phyloP scores from a whole-genome alignment of 2,888 invertebrate genomes.

The Hypomecis punctinalis region DNA sequence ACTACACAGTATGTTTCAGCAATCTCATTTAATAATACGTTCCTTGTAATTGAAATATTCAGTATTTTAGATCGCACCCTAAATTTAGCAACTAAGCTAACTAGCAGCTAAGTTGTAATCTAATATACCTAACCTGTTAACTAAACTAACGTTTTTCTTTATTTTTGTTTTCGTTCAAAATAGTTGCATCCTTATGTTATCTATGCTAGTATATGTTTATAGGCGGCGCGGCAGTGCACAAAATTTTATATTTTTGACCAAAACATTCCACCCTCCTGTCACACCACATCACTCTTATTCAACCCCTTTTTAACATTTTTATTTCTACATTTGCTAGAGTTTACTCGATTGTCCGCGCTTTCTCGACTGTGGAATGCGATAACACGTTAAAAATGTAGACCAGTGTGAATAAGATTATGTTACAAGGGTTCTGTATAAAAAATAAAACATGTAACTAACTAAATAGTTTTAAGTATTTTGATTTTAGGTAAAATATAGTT shows the following conservation, averaged over 20 bases:
- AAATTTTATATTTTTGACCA: slow-evolving; percentile 22
- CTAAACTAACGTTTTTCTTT: too few relatives aligned
- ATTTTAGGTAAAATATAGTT: too few relatives aligned
- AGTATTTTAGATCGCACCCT: too few relatives aligned
- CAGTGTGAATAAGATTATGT: background rate
- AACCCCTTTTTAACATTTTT: slow-evolving; percentile 54
- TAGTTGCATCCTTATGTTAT: background rate
- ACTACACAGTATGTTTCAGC: too few relatives aligned
- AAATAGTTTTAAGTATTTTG: background rate
- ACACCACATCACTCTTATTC: slow-evolving; percentile 50
- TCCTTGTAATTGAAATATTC: too few relatives aligned
- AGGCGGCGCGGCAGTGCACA: background rate
- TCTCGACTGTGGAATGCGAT: slow-evolving; percentile 67
- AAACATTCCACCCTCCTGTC: slow-evolving; percentile 43
- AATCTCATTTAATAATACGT: too few relatives aligned
- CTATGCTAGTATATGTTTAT: background rate
- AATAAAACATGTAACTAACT: background rate
- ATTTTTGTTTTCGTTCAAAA: background rate
- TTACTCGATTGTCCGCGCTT: slow-evolving; percentile 66
- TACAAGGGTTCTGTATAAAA: slow-evolving; percentile 9
- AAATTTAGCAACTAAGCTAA: too few relatives aligned
- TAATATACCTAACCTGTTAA: too few relatives aligned
- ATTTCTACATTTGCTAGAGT: slow-evolving; percentile 58
- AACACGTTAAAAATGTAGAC: slow-evolving; percentile 72
- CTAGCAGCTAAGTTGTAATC: too few relatives aligned